Evolutionary conservation across 2,888 invertebrate species (phyloP), one percentile per base, ranked within the genome.

Genomic region (Macrophya alboannulata): DNA sequence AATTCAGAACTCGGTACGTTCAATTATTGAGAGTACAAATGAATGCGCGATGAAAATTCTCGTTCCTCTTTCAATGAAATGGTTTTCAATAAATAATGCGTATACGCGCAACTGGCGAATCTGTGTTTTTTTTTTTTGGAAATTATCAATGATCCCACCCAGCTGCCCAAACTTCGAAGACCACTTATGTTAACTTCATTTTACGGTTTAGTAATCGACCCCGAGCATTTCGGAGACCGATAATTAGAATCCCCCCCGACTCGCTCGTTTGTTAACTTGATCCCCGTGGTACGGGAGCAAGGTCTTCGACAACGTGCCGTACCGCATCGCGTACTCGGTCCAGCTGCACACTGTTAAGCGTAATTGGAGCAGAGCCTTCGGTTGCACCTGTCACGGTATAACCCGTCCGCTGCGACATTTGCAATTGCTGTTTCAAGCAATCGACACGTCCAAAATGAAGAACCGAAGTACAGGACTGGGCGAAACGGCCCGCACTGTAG

Each of bases 361-460:
- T 76, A 76, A 76, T 76, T 76, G 76, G 76, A 76, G 48, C 48
- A 76, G 37, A 76, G 72, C 76, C 45, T 40, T 37, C 4, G 9
- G 40, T 17, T 48, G 15, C 43, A 51, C 76, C 76, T 76, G 76
- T 45, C 76, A 25, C 76, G 25, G 51, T 31, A n/a, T 25, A 21
- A 76, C 43, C 76, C 76, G 21, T 25, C 51, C 51, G 6, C n/a
- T 9, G 40, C 40, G 40, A 72, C 72, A 37, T 40, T 72, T 3
- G n/a, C n/a, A 72, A 72, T 72, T 72, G 72, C 72, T 43, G 40
- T 72, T 72, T 40, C 72, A 17, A 17, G 9, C 72, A 31, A 72
- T 72, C n/a, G 37, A 72, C 72, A 72, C 37, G 5, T 25, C n/a
- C 40, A 62, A 62, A 25, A 6, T 25, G 12, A 62, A 62, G 21